Percentiles rank a stretch among this genome's conserved stretches.
These are phyloP conservation scores for Neotoxoptera formosana DNA, from an alignment of 1,140 invertebrate genomes.

Conservation along the genomic window DNA sequence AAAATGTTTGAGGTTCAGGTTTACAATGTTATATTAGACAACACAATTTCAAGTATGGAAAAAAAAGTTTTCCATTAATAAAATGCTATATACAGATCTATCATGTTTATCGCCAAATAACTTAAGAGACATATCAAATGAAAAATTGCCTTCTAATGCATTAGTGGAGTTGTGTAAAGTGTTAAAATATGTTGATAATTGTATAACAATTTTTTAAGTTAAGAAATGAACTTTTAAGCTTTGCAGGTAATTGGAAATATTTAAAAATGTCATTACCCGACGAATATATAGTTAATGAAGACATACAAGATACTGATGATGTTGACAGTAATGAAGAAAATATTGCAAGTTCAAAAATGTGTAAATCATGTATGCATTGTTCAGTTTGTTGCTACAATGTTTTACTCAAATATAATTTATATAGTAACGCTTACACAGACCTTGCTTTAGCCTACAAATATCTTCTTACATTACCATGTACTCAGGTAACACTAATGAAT, in stretches of 20 bases:
- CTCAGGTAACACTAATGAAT: neutral
- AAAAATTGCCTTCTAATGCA: neutral
- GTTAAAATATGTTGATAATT: neutral
- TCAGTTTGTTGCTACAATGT: too few relatives aligned
- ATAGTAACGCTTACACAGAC: neutral
- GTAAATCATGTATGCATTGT: slow-evolving; percentile 12
- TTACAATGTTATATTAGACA: neutral
- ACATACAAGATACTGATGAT: slow-evolving; percentile 13
- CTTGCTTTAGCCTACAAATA: slow-evolving; percentile 4
- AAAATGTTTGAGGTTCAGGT: neutral
- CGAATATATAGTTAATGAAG: neutral
- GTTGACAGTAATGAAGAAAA: neutral
- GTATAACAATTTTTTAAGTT: neutral
- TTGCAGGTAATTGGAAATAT: neutral
- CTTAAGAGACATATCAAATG: neutral
- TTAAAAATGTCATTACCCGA: neutral
- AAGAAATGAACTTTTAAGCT: neutral
- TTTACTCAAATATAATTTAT: neutral
- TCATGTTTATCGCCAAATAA: slow-evolving; percentile 25
- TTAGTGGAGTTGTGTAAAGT: neutral
- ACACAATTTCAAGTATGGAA: slow-evolving; percentile 2
- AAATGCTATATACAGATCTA: slow-evolving; percentile 5
- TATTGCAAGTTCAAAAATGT: neutral
- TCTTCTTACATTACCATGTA: neutral
- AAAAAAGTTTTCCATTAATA: neutral